A percentile compares a stretch with the other conserved stretches of the same genome.
These are phyloP conservation scores for Chlorodrepanis virens DNA, from an alignment of 2,113 vertebrate species.

Conservation along the genomic window DNA sequence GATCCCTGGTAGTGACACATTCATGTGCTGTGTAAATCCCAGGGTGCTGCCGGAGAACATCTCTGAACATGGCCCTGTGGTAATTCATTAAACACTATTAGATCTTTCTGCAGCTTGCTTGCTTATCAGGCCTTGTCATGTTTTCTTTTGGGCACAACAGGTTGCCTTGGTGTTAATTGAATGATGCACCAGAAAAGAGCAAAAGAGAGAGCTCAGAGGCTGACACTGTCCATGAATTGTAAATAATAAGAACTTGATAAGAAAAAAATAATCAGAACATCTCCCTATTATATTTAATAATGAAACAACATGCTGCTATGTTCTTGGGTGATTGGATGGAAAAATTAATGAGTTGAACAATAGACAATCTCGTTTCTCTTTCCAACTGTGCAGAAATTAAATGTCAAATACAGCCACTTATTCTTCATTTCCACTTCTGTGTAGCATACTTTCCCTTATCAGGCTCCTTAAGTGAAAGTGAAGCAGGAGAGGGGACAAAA, in stretches of 20 bases:
- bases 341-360: conserved; percentile 38
- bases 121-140: conserved; percentile 16
- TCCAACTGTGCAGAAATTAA: conserved; percentile 58
- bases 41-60: neutral
- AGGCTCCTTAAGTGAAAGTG: conserved; percentile 50
- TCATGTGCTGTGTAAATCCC: neutral
- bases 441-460: conserved; percentile 1
- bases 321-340: neutral
- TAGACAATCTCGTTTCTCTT: conserved; percentile 58
- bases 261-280: conserved; percentile 55
- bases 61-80: neutral
- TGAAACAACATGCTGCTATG: conserved; percentile 37
- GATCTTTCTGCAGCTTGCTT: neutral
- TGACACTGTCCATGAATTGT: conserved; percentile 3
- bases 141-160: conserved; percentile 43
- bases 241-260: conserved; percentile 13
- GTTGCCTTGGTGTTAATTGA: conserved; percentile 34
- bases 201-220: conserved; percentile 36
- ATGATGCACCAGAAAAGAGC: conserved; percentile 21
- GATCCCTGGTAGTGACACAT: neutral
- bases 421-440: conserved; percentile 54
- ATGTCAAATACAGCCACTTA: conserved; percentile 49
- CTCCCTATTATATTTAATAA: conserved; percentile 59
- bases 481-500: neutral
- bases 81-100: conserved; percentile 33